Evolutionary conservation across 2,888 invertebrate genomes (phyloP), one percentile per base, ranked within the genome.

Genomic region (Protodeltote pygarga): DNA sequence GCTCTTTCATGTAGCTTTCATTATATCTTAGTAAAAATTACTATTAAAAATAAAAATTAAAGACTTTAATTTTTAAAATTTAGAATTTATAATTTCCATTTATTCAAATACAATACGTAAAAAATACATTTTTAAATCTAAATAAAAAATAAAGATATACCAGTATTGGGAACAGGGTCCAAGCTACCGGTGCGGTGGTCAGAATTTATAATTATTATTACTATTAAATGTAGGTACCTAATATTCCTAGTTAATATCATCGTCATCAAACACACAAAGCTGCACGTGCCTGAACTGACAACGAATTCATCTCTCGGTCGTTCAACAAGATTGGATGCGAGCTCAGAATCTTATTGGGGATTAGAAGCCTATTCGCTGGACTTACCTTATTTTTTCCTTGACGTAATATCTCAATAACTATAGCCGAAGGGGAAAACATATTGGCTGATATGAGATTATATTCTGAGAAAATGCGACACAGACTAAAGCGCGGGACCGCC

Each of bases 291-390:
- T 25, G 28, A 25, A 35, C 34, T 46, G 17, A 8, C 24, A 42
- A 48, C 32, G 31, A 48, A 53, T 59, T 24, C 31, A 28, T 58
- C 35, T 52, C 21, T 37, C 51, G 40, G 37, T 33, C 29, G 38
- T 28, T 25, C 28, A 28, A 24, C 48, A 24, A 39, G 38, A 58
- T 58, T 58, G 53, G 48, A 53, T 53, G 34, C 34, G 17, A 53
- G 15, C 53, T 46, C 21, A 57, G 5, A 24, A 57, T 51, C 57
- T 42, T 53, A 58, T 48, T 48, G 48, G 4, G 53, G 47, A 52
- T 58, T 58, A 58, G 29, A 16, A 14, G 19, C 10, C 14, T 21
- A 34, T 51, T 40, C 13, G 21, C 39, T 40, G 46, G 57, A 57
- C 37, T 37, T 57, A 51, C 35, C 46, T 37, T 46, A 41, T 57